phyloP scores from a whole-genome alignment of 2,888 invertebrate genomes.

The Tiphia femorata region DNA sequence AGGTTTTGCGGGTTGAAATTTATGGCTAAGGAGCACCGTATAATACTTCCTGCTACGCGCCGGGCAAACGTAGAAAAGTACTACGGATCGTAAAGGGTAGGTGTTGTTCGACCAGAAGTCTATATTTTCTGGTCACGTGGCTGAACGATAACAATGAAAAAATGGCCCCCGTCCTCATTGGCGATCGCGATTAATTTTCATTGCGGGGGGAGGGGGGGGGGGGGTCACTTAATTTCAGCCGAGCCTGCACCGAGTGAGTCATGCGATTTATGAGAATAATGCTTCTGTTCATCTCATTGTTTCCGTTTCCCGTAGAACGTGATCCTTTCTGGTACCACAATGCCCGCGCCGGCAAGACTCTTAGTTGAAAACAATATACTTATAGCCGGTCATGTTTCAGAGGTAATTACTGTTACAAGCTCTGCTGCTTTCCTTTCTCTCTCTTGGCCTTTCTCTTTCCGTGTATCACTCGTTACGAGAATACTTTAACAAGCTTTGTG shows the following conservation, averaged over 20 bases:
- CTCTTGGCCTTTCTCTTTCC: slow-evolving; percentile 15
- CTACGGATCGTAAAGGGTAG: background rate
- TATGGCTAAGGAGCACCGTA: slow-evolving; percentile 23
- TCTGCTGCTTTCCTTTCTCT: background rate
- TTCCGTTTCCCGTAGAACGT: too few species aligned
- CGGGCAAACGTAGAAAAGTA: background rate
- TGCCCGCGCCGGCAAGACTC: slow-evolving; percentile 10
- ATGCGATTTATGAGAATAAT: background rate
- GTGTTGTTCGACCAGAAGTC: background rate
- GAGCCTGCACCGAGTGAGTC: background rate
- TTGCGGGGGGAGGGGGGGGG: background rate
- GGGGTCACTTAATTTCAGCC: background rate
- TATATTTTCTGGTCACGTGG: too few species aligned
- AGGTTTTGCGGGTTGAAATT: slow-evolving; percentile 30
- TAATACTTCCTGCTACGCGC: slow-evolving; percentile 13
- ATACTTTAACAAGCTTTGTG: slow-evolving; percentile 47
- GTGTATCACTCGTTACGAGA: slow-evolving; percentile 44
- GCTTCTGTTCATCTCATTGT: background rate
- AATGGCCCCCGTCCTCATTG: too few species aligned
- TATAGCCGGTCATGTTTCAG: slow-evolving; percentile 38
- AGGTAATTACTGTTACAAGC: slow-evolving; percentile 41
- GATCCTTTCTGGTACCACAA: too few species aligned
- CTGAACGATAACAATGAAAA: too few species aligned
- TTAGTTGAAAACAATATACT: slow-evolving; percentile 23
- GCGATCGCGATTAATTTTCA: too few species aligned